Evolutionary conservation across 1,140 invertebrate genomes (phyloP).

Genomic region (Bathynomus jamesi): DNA sequence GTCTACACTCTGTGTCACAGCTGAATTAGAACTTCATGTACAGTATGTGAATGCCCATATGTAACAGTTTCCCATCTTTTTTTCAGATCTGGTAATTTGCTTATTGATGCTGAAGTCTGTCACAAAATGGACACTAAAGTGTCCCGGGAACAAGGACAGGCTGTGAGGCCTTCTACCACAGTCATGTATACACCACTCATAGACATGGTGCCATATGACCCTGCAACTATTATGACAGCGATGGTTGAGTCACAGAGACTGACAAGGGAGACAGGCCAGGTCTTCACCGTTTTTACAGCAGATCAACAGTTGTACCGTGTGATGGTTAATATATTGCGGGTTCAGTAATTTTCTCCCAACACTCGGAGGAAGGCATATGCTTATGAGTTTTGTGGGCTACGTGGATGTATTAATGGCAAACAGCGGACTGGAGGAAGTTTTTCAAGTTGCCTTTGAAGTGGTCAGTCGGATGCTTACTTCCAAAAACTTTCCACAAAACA

Average conservation of each 20-base stretch:
- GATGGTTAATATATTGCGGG: constrained; percentile 8
- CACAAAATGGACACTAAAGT: constrained; percentile 11
- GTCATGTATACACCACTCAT: constrained; percentile 8
- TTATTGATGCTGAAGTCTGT: too few relatives aligned
- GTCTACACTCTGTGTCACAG: too few relatives aligned
- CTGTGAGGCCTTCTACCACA: constrained; percentile 4
- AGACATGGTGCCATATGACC: constrained; percentile 13
- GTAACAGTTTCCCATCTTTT: too few relatives aligned
- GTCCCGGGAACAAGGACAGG: constrained; percentile 8
- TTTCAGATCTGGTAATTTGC: too few relatives aligned
- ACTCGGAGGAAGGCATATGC: constrained; percentile 5
- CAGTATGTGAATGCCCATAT: too few relatives aligned
- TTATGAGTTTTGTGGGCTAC: constrained; percentile 9
- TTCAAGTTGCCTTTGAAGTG: constrained; percentile 1
- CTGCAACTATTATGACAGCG: constrained; percentile 16
- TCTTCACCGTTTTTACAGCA: constrained; percentile 9
- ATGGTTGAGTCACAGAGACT: constrained; percentile 9
- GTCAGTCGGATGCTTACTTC: constrained; percentile 12
- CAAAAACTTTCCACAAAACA: constrained; percentile 14
- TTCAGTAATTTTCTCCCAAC: constrained; percentile 6
- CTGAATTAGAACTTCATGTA: too few relatives aligned
- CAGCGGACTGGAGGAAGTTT: background rate
- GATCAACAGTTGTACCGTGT: constrained; percentile 17
- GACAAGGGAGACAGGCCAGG: constrained; percentile 7
- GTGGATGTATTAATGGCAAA: constrained; percentile 11